Percentiles rank a stretch among this genome's conserved stretches.
phyloP scores from a whole-genome alignment of 1,140 invertebrate species.

The Rhizoglyphus robini region DNA sequence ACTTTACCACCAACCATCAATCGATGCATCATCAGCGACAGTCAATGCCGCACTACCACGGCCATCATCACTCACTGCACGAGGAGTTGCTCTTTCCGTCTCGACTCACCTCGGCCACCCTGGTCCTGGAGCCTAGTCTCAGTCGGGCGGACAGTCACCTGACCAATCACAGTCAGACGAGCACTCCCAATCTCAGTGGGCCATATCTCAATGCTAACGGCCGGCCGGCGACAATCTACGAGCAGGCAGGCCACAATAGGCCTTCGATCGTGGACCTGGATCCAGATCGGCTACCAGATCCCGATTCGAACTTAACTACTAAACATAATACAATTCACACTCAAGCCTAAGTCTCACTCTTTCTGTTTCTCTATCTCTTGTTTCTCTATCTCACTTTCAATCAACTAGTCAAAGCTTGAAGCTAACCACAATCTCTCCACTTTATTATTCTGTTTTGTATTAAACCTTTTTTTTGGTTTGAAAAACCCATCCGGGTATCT shows the following conservation, averaged over 20 bases:
- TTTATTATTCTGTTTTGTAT: too few species aligned
- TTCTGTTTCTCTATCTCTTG: too few species aligned
- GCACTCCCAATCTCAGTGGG: not conserved
- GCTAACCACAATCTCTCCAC: too few species aligned
- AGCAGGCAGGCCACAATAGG: not conserved
- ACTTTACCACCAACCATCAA: too few species aligned
- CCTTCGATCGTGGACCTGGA: not conserved
- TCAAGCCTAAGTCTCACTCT: too few species aligned
- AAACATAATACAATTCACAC: too few species aligned
- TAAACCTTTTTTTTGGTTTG: too few species aligned
- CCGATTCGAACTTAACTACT: not conserved
- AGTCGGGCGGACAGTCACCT: not conserved
- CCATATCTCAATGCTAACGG: slow-evolving; percentile 7
- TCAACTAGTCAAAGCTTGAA: too few species aligned
- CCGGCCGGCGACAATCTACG: slow-evolving; percentile 3
- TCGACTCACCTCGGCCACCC: slow-evolving; percentile 3
- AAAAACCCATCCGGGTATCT: too few species aligned
- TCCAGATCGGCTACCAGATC: not conserved
- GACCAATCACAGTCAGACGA: not conserved
- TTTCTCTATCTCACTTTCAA: too few species aligned
- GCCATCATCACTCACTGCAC: not conserved
- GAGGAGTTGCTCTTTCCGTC: not conserved
- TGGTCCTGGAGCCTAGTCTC: not conserved
- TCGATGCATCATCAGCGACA: not conserved
- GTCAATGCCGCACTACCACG: not conserved